Percentiles rank a stretch among this genome's conserved stretches.
Evolutionary conservation across 2,797 vertebrate species (phyloP).

Genomic region (Ptychobarbus kaznakovi): DNA sequence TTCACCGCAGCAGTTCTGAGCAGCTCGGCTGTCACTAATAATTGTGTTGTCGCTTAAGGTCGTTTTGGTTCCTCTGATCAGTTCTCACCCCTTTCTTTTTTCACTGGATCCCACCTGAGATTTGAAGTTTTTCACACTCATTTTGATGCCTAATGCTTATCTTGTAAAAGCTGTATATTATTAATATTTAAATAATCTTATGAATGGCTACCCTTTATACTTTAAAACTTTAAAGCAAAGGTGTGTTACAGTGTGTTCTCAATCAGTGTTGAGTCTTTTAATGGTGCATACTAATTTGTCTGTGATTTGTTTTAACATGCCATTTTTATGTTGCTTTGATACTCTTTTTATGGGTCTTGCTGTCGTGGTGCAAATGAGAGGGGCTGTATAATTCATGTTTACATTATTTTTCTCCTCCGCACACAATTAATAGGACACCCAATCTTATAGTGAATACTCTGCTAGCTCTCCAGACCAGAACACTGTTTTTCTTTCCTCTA

Average conservation of each 20-base stretch:
- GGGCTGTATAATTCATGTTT: constrained; percentile 20
- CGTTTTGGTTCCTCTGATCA: constrained; percentile 51
- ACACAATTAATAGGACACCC: constrained; percentile 33
- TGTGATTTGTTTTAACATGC: constrained; percentile 28
- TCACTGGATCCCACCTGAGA: neutral
- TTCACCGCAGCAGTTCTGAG: constrained; percentile 17
- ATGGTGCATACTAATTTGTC: neutral
- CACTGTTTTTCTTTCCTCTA: neutral
- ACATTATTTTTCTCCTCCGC: constrained; percentile 1
- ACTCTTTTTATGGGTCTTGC: constrained; percentile 19
- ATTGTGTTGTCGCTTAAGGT: constrained; percentile 34
- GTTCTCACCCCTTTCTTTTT: constrained; percentile 31
- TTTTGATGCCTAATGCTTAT: constrained; percentile 21
- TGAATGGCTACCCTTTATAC: neutral
- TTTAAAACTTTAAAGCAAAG: neutral
- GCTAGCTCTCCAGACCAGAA: constrained; percentile 1
- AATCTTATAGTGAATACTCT: constrained; percentile 31
- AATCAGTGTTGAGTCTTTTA: neutral
- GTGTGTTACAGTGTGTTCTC: neutral
- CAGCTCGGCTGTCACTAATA: constrained; percentile 27
- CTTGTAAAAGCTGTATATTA: neutral
- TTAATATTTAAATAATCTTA: neutral
- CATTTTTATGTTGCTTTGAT: constrained; percentile 36
- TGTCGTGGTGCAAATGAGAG: neutral
- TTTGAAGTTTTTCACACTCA: neutral